phyloP scores from a whole-genome alignment of 2,797 vertebrate genomes.

The Rhinella marina region DNA sequence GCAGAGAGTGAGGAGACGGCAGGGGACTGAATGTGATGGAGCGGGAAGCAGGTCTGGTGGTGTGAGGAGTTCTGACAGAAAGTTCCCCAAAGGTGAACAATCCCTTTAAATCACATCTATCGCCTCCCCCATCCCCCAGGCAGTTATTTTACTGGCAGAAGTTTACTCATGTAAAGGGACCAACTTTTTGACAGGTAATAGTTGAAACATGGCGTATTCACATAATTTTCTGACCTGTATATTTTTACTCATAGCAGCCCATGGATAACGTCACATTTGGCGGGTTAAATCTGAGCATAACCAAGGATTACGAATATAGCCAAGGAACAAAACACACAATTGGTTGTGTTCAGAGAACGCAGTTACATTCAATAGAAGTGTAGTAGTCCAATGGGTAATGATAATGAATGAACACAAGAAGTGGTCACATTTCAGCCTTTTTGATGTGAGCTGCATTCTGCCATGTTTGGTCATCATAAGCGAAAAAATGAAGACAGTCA shows the following conservation, averaged over 20 bases:
- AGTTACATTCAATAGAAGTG: constrained; percentile 71
- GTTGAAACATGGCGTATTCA: not conserved
- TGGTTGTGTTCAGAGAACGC: constrained; percentile 65
- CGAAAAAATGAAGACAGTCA: constrained; percentile 69
- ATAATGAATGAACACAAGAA: constrained; percentile 62
- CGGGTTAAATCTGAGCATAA: not conserved
- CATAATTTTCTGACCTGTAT: not conserved
- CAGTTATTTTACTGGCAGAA: too few relatives aligned
- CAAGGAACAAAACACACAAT: constrained; percentile 26
- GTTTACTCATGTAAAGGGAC: not conserved
- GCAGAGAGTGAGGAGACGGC: too few relatives aligned
- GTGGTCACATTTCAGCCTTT: constrained; percentile 63
- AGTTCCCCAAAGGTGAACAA: too few relatives aligned
- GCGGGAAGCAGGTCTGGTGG: too few relatives aligned
- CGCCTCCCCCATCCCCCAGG: too few relatives aligned
- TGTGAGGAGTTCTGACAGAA: too few relatives aligned
- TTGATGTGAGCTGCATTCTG: constrained; percentile 66
- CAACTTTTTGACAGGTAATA: not conserved
- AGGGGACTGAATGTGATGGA: too few relatives aligned
- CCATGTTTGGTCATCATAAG: constrained; percentile 68
- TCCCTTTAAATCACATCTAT: not conserved
- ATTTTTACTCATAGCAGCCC: not conserved
- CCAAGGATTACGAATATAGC: constrained; percentile 24
- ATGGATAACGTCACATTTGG: not conserved
- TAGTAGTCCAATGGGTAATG: constrained; percentile 66